Evolutionary conservation across 2,113 vertebrate species (phyloP).

Genomic region (Pleuronectes platessa): DNA sequence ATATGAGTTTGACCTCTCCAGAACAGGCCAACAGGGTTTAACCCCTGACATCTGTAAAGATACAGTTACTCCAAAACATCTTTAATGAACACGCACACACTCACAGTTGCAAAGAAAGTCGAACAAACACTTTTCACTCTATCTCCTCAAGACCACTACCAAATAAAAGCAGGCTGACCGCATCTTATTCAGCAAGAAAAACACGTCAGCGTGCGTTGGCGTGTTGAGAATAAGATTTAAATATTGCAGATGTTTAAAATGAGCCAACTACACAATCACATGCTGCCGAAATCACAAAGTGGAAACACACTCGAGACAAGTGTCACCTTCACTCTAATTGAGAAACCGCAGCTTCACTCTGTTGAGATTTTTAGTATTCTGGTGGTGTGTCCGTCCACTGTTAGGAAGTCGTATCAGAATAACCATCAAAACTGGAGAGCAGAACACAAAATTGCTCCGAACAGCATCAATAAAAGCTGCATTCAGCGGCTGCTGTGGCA

Average conservation of each 20-base stretch:
- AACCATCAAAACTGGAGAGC: slow-evolving; percentile 57
- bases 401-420: slow-evolving; percentile 62
- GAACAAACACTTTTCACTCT: slow-evolving; percentile 14
- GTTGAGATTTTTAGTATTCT: slow-evolving; percentile 61
- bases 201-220: slow-evolving; percentile 9
- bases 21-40: slow-evolving; percentile 41
- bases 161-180: neutral
- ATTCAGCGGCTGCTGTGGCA: slow-evolving; percentile 15
- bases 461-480: slow-evolving; percentile 44
- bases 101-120: slow-evolving; percentile 2
- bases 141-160: neutral
- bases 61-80: slow-evolving; percentile 51
- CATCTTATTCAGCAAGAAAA: slow-evolving; percentile 4
- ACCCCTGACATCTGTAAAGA: slow-evolving; percentile 74
- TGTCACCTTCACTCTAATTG: slow-evolving; percentile 54
- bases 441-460: slow-evolving; percentile 48
- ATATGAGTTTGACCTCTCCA: slow-evolving; percentile 70
- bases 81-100: slow-evolving; percentile 21
- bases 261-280: slow-evolving; percentile 11
- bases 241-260: slow-evolving; percentile 22
- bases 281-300: slow-evolving; percentile 22
- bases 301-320: slow-evolving; percentile 22
- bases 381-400: slow-evolving; percentile 24
- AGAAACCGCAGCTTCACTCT: slow-evolving; percentile 42
- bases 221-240: slow-evolving; percentile 13